Percentiles rank a stretch among this genome's conserved stretches.
Conservation (phyloP, 1,140 invertebrate species). For the Orius insidiosus region DNA sequence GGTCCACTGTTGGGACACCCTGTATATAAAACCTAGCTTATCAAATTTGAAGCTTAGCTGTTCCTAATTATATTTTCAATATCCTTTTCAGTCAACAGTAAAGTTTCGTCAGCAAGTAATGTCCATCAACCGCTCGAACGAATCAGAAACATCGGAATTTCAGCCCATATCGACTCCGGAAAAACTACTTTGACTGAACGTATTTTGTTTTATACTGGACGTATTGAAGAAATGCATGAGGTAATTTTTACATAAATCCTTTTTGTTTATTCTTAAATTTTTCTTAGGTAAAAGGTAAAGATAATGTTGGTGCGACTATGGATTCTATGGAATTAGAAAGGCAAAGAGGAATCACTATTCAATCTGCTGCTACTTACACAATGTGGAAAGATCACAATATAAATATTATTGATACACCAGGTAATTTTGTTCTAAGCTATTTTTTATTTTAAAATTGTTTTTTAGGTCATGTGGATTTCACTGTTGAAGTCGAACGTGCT, state of each 20-base stretch:
- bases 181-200: slow-evolving; percentile 98
- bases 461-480: slow-evolving; percentile 95
- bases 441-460: slow-evolving; percentile 10
- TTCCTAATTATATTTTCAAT: too few species aligned
- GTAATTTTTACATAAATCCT: slow-evolving; percentile 33
- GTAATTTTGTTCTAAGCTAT: slow-evolving; percentile 22
- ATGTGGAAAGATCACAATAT: slow-evolving; percentile 94
- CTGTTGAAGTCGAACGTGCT: slow-evolving; percentile 94
- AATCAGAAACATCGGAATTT: slow-evolving; percentile 96
- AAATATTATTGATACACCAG: slow-evolving; percentile 98
- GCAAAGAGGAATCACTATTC: slow-evolving; percentile 96
- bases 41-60: too few species aligned
- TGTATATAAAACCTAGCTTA: too few species aligned
- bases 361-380: slow-evolving; percentile 96
- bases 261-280: slow-evolving; percentile 11
- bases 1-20: too few species aligned
- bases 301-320: slow-evolving; percentile 96
- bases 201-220: slow-evolving; percentile 92
- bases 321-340: slow-evolving; percentile 99
- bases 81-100: too few species aligned
- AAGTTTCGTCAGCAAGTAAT: slow-evolving; percentile 30
- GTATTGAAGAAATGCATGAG: slow-evolving; percentile 95
- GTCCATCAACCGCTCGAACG: slow-evolving; percentile 54
- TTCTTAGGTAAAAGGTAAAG: slow-evolving; percentile 82
- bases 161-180: slow-evolving; percentile 98